A percentile compares a stretch with the other conserved stretches of the same genome.
These are phyloP conservation scores for Spodoptera exigua DNA, from an alignment of 2,888 invertebrate species.

Conservation along the genomic window DNA sequence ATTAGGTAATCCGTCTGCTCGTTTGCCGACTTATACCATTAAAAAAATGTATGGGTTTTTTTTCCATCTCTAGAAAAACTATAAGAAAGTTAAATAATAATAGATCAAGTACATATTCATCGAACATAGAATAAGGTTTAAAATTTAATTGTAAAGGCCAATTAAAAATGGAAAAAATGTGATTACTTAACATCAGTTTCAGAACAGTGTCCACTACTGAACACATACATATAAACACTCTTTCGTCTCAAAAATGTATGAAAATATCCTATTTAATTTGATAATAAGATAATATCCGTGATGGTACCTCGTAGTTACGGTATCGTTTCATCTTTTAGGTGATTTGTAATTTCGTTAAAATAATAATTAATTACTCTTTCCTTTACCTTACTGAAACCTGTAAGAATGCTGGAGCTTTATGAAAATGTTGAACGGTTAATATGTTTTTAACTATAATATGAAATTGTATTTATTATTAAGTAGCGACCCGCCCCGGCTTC, in stretches of 20 bases:
- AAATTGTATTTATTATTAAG: too few relatives aligned
- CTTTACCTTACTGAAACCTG: not conserved
- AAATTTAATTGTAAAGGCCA: too few relatives aligned
- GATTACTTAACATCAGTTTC: too few relatives aligned
- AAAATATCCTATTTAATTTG: conserved; percentile 5
- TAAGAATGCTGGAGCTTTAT: not conserved
- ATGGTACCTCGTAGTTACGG: not conserved
- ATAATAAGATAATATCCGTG: conserved; percentile 5
- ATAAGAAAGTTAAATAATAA: too few relatives aligned
- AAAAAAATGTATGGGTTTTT: too few relatives aligned
- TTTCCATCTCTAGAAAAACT: too few relatives aligned
- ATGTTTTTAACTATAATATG: too few relatives aligned
- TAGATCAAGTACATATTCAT: not conserved
- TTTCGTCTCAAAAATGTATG: not conserved
- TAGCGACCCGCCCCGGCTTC: too few relatives aligned
- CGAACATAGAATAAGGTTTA: conserved; percentile 3
- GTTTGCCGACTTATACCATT: too few relatives aligned
- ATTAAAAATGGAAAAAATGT: too few relatives aligned
- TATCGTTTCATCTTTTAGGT: conserved; percentile 15
- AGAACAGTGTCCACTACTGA: not conserved
- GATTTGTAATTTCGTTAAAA: conserved; percentile 13
- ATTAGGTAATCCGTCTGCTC: too few relatives aligned
- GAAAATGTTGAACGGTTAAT: too few relatives aligned
- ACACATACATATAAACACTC: not conserved
- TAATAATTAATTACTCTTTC: conserved; percentile 18